These are phyloP conservation scores for Xylota segnis DNA, from an alignment of 2,888 invertebrate species.

Conservation along the genomic window DNA sequence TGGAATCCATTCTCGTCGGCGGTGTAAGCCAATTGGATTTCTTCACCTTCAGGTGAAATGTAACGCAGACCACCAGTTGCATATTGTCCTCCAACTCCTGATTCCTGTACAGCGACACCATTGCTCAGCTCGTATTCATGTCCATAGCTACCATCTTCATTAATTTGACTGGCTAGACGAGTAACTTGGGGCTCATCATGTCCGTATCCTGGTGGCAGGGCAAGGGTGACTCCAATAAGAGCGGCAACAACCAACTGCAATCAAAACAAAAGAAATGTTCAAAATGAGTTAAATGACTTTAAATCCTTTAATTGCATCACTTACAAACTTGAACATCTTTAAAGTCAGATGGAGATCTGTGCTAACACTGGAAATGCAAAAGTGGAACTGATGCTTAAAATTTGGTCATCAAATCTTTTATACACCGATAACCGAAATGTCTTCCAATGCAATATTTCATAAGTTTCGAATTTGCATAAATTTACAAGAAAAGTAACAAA, in stretches of 20 bases:
- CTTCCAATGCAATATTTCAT: conserved; percentile 40
- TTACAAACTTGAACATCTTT: conserved; percentile 62
- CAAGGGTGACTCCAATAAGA: conserved; percentile 76
- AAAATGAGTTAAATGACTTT: conserved; percentile 8
- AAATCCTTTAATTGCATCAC: neutral
- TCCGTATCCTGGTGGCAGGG: neutral
- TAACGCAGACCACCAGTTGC: conserved; percentile 81
- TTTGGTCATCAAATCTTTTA: conserved; percentile 43
- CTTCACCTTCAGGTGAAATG: conserved; percentile 81
- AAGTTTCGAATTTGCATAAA: conserved; percentile 54
- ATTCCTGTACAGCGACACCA: conserved; percentile 86
- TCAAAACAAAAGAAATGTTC: conserved; percentile 43
- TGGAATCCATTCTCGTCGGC: conserved; percentile 82
- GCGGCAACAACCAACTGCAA: conserved; percentile 73
- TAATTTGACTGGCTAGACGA: conserved; percentile 72
- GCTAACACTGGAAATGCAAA: conserved; percentile 20
- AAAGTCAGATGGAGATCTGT: neutral
- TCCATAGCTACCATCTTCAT: conserved; percentile 83
- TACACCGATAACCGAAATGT: conserved; percentile 9
- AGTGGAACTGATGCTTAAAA: conserved; percentile 39
- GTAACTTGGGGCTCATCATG: conserved; percentile 39
- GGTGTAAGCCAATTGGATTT: conserved; percentile 78
- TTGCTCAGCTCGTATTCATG: conserved; percentile 86
- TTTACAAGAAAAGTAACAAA: conserved; percentile 33
- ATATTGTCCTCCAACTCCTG: conserved; percentile 85